A percentile compares a stretch with the other conserved stretches of the same genome.
Conservation (phyloP, 2,888 invertebrate genomes). For the Odontothrips loti region DNA sequence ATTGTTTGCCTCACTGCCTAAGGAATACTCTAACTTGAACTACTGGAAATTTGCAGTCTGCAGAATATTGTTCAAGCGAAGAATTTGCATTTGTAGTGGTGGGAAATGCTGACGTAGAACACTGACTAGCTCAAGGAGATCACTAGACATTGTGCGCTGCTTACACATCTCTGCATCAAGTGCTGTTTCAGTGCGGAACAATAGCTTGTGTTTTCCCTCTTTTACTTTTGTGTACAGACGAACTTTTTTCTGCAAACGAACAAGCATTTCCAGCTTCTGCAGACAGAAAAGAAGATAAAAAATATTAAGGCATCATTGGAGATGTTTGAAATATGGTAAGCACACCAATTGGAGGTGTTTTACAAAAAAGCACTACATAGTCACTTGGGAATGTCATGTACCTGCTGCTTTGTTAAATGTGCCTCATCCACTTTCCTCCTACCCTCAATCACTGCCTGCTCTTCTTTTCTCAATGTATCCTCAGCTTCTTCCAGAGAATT, state of each 20-base stretch:
- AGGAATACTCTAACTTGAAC: no score
- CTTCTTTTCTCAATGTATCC: constrained; percentile 45
- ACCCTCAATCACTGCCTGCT: constrained; percentile 39
- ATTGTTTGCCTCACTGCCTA: no score
- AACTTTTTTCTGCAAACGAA: constrained; percentile 66
- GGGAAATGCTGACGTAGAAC: constrained; percentile 61
- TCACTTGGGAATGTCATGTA: not conserved
- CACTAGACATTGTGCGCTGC: constrained; percentile 56
- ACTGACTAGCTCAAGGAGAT: constrained; percentile 56
- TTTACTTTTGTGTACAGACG: constrained; percentile 54
- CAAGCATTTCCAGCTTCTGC: constrained; percentile 57
- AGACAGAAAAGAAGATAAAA: constrained; percentile 35
- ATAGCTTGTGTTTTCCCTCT: constrained; percentile 46
- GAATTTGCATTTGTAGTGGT: constrained; percentile 41
- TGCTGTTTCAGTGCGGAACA: constrained; percentile 48
- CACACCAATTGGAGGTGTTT: no score
- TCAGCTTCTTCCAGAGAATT: constrained; percentile 45
- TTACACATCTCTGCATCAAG: constrained; percentile 56
- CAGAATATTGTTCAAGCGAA: constrained; percentile 40
- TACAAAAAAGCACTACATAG: no score
- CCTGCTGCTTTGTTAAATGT: constrained; percentile 20
- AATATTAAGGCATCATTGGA: not conserved
- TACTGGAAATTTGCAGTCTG: constrained; percentile 30
- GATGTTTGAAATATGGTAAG: no score
- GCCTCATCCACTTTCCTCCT: not conserved